phyloP scores from a whole-genome alignment of 92 coral and sea anemone species.

The Siderastrea siderea region DNA sequence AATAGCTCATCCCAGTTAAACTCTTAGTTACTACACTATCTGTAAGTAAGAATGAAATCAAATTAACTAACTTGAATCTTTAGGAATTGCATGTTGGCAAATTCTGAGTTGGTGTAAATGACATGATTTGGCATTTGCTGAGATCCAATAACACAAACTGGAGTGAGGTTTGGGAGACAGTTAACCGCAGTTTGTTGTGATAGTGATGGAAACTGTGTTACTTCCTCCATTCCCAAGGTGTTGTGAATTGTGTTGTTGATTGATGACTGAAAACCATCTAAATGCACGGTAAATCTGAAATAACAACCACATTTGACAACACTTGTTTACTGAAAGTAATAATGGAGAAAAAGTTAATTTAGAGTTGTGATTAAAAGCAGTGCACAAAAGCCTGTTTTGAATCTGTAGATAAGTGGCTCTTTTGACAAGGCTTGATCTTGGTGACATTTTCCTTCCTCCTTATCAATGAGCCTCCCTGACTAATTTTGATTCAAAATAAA shows the following conservation, averaged over 20 bases:
- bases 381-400: not conserved
- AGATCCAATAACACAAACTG: slow-evolving; percentile 65
- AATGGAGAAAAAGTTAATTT: not conserved
- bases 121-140: slow-evolving; percentile 40
- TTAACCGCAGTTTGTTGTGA: slow-evolving; percentile 17
- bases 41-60: slow-evolving; percentile 11
- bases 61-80: slow-evolving; percentile 50
- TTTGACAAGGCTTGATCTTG: too few species aligned
- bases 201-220: slow-evolving; percentile 24
- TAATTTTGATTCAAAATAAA: too few species aligned
- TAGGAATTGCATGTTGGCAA: slow-evolving; percentile 63
- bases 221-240: slow-evolving; percentile 47
- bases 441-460: too few species aligned
- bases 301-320: not conserved
- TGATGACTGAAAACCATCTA: slow-evolving; percentile 74
- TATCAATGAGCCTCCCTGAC: too few species aligned
- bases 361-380: not conserved
- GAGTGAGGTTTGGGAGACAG: slow-evolving; percentile 65
- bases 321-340: not conserved
- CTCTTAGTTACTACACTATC: not conserved
- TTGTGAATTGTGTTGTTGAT: slow-evolving; percentile 36
- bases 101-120: slow-evolving; percentile 81
- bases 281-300: slow-evolving; percentile 61
- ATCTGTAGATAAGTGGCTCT: too few species aligned
- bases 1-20: too few species aligned